A percentile compares a stretch with the other conserved stretches of the same genome.
phyloP scores from a whole-genome alignment of 2,797 vertebrate genomes.

The Acrossocheilus wenchowensis region DNA sequence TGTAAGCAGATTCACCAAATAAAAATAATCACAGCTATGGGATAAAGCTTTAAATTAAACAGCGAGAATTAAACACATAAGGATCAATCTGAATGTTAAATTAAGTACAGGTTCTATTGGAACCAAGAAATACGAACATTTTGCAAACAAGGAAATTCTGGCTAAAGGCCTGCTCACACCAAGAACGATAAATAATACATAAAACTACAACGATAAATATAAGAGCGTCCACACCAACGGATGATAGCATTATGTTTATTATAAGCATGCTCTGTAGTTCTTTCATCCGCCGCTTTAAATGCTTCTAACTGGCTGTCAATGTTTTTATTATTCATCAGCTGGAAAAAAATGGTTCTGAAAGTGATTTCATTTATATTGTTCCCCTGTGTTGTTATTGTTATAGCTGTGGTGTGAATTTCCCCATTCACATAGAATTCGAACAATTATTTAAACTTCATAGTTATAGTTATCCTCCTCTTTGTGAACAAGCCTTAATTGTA shows the following conservation, averaged over 20 bases:
- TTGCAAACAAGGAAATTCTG: background rate
- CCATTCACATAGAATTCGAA: background rate
- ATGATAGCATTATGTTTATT: background rate
- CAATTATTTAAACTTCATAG: background rate
- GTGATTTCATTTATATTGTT: background rate
- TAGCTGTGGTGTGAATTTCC: background rate
- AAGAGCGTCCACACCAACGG: background rate
- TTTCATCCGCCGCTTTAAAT: background rate
- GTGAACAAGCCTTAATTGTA: background rate
- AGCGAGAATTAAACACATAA: background rate
- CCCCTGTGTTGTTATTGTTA: background rate
- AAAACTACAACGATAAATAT: background rate
- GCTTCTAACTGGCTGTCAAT: background rate
- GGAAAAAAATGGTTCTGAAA: background rate
- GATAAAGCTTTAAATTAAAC: background rate
- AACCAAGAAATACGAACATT: background rate
- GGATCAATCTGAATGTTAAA: background rate
- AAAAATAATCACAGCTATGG: background rate
- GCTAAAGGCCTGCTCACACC: background rate
- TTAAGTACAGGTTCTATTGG: background rate
- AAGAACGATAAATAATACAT: background rate
- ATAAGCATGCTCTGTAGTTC: background rate
- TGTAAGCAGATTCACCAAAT: background rate
- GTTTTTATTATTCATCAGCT: background rate
- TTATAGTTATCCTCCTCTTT: background rate